Base-by-base conservation (phyloP, 2,888 invertebrate species). In the Aricia artaxerxes region DNA sequence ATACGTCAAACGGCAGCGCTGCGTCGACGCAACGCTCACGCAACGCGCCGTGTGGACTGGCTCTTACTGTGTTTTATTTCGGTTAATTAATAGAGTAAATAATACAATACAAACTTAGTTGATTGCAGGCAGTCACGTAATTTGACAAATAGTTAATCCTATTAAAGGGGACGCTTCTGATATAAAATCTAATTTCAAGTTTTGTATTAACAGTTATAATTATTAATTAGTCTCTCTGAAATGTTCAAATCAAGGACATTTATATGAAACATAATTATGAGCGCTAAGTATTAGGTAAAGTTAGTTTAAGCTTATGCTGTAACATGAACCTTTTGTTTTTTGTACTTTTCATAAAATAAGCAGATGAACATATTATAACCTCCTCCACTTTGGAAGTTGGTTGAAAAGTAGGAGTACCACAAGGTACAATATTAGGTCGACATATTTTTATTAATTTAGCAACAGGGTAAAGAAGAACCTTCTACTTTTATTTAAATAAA, bases 101-200 rank as follows among this genome's bases (percentile, higher is more conserved):
- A 69, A 69, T 69, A 69, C 69, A 35, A 35, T 38, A 69, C 69
- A 69, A 69, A 44, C 44, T 73, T 73, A 9, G 44, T 31, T 73
- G 73, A 73, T 73, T 73, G 73, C 73, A 24, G 44, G 40, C 44
- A 44, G 73, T 73, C 73, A 44, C 73, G 73, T 73, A 44, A 73
- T 44, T 73, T 73, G 35, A 53, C 35, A 77, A 77, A 57, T 57
- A 57, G 76, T 77, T 77, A 57, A 57, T 77, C 31, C 57, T 16
- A 77, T 53, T 35, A 53, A 53, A 35, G 35, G 69, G 69, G 69
- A 69, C 69, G 69, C 35, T 38, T 38, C 35, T 38, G 35, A 69
- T 69, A 69, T 57, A 53, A 57, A 77, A 77, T 77, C 76, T 35
- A 77, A 73, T 73, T 77, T 57, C 13, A 38, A 38, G 69, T 69